phyloP scores from a whole-genome alignment of 2,888 invertebrate species.

The Drosophila borealis region DNA sequence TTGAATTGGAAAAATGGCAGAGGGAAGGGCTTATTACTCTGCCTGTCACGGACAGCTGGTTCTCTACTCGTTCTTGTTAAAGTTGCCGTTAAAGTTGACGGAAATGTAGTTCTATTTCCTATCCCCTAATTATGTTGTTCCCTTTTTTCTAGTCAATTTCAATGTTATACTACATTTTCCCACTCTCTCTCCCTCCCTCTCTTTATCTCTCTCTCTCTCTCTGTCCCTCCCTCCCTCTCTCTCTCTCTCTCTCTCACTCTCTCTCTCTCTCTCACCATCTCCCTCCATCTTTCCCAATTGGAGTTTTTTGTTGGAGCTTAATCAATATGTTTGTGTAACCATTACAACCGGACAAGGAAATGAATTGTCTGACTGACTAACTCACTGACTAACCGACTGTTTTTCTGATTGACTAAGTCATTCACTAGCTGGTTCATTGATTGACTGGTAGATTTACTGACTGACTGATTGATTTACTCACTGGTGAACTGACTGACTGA shows the following conservation, averaged over 20 bases:
- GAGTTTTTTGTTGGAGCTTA: slow-evolving; percentile 26
- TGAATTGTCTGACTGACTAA: not conserved
- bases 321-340: slow-evolving; percentile 47
- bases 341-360: slow-evolving; percentile 11
- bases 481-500: no score
- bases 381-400: not conserved
- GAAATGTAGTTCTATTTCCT: slow-evolving; percentile 51
- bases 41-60: no score
- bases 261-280: not conserved
- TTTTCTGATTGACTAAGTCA: no score
- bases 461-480: no score
- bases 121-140: slow-evolving; percentile 58
- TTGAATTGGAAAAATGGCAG: not conserved
- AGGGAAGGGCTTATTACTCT: not conserved
- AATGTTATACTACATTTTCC: not conserved
- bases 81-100: slow-evolving; percentile 42
- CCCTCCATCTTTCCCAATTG: not conserved
- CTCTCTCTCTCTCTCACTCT: slow-evolving; percentile 2
- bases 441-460: no score
- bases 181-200: not conserved
- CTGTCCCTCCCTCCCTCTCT: not conserved
- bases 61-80: slow-evolving; percentile 16
- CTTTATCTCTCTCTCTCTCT: not conserved
- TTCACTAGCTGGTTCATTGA: no score
- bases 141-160: slow-evolving; percentile 32